Conservation (phyloP, 2,113 vertebrate species). For the Lethenteron camtschaticum region DNA sequence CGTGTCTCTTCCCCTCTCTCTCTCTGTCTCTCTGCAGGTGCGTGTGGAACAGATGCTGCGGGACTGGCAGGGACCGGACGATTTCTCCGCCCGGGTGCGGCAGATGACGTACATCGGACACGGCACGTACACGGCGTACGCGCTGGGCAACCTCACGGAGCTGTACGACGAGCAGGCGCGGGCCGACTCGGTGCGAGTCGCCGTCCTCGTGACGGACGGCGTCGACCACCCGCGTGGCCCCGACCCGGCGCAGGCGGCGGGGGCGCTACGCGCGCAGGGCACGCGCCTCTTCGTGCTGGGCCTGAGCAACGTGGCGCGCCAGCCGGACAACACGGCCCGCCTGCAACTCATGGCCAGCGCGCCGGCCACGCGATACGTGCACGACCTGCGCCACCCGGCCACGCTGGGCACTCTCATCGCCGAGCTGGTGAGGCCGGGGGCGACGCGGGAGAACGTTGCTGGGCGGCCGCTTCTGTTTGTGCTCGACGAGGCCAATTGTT, state of each 20-base stretch:
- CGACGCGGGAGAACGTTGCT: no score
- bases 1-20: no score
- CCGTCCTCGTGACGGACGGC: slow-evolving; percentile 46
- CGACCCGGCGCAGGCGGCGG: slow-evolving; percentile 49
- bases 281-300: slow-evolving; percentile 51
- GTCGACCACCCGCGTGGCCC: slow-evolving; percentile 56
- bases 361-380: slow-evolving; percentile 38
- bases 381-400: slow-evolving; percentile 42
- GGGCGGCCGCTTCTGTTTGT: no score
- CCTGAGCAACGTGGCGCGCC: slow-evolving; percentile 43
- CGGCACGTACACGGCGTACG: slow-evolving; percentile 61
- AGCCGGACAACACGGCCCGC: slow-evolving; percentile 37
- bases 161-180: slow-evolving; percentile 47
- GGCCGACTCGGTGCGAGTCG: slow-evolving; percentile 31
- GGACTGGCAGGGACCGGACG: slow-evolving; percentile 44
- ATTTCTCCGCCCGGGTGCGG: slow-evolving; percentile 34
- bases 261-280: slow-evolving; percentile 55
- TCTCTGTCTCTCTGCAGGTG: slow-evolving; percentile 13
- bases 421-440: slow-evolving; percentile 38
- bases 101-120: slow-evolving; percentile 54
- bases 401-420: slow-evolving; percentile 34
- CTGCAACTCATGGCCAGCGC: slow-evolving; percentile 43
- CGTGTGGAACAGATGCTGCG: slow-evolving; percentile 47
- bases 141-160: slow-evolving; percentile 62
- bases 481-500: no score